Percentiles rank a stretch among this genome's conserved stretches.
Evolutionary conservation across 1,140 invertebrate species (phyloP).

Genomic region (Halyomorpha halys): DNA sequence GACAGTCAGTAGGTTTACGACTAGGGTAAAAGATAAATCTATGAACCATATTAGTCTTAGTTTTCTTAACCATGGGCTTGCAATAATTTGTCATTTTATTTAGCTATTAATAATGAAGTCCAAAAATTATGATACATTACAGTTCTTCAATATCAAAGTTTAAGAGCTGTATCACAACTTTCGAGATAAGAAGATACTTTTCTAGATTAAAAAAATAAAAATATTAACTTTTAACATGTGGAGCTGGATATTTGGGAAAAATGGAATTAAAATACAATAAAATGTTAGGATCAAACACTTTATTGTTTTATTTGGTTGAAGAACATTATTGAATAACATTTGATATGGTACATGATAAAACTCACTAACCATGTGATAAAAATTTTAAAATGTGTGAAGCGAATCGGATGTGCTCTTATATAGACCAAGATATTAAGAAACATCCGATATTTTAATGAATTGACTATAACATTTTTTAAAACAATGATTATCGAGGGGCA

Average conservation of each 20-base stretch:
- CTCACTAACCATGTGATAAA: slow-evolving; percentile 14
- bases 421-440: not conserved
- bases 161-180: too few relatives aligned
- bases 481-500: slow-evolving; percentile 1
- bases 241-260: not conserved
- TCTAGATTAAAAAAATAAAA: too few relatives aligned
- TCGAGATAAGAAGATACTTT: too few relatives aligned
- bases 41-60: too few relatives aligned
- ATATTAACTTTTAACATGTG: too few relatives aligned
- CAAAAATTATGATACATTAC: not conserved
- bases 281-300: slow-evolving; percentile 4
- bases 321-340: slow-evolving; percentile 16
- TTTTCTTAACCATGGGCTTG: too few relatives aligned
- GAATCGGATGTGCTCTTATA: not conserved
- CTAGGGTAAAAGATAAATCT: too few relatives aligned
- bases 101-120: too few relatives aligned
- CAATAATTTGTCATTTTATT: too few relatives aligned
- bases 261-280: not conserved
- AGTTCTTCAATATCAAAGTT: not conserved
- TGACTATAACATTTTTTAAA: slow-evolving; percentile 7
- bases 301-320: slow-evolving; percentile 5
- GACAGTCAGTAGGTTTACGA: too few relatives aligned
- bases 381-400: slow-evolving; percentile 16
- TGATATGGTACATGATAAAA: slow-evolving; percentile 17
- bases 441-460: not conserved